Evolutionary conservation across 2,113 vertebrate genomes (phyloP).

Genomic region (Pachyramphus minor): DNA sequence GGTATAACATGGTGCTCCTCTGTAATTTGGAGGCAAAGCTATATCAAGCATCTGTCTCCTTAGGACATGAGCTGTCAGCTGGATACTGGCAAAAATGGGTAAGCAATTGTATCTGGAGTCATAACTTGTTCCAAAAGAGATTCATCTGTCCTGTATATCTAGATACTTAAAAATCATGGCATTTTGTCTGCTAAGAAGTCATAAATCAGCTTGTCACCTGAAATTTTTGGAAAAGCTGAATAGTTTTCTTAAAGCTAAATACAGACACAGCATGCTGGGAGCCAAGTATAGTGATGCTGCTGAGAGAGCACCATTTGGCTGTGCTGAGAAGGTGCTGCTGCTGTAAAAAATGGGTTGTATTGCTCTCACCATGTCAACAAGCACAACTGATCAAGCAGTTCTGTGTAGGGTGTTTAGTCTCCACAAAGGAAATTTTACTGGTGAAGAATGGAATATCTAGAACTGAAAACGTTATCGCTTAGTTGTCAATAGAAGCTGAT

Average conservation of each 20-base stretch:
- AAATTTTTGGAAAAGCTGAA: background rate
- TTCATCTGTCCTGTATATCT: background rate
- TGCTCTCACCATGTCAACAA: background rate
- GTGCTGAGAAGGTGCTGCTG: background rate
- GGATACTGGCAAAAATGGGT: background rate
- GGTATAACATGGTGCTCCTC: background rate
- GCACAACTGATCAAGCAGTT: background rate
- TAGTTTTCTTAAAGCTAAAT: background rate
- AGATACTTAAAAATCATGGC: background rate
- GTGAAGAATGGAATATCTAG: background rate
- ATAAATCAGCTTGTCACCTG: background rate
- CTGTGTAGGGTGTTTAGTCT: background rate
- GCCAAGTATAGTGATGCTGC: background rate
- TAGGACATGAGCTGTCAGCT: background rate
- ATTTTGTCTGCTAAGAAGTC: background rate
- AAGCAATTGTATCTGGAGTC: background rate
- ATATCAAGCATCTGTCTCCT: background rate
- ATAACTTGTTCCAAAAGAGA: background rate
- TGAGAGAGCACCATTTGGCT: background rate
- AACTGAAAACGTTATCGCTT: fast-evolving
- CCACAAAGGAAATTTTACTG: background rate
- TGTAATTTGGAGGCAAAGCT: background rate
- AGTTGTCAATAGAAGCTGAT: background rate
- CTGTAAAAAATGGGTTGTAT: background rate
- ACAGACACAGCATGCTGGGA: background rate